phyloP scores from a whole-genome alignment of 2,888 invertebrate species.

The Rutpela maculata region DNA sequence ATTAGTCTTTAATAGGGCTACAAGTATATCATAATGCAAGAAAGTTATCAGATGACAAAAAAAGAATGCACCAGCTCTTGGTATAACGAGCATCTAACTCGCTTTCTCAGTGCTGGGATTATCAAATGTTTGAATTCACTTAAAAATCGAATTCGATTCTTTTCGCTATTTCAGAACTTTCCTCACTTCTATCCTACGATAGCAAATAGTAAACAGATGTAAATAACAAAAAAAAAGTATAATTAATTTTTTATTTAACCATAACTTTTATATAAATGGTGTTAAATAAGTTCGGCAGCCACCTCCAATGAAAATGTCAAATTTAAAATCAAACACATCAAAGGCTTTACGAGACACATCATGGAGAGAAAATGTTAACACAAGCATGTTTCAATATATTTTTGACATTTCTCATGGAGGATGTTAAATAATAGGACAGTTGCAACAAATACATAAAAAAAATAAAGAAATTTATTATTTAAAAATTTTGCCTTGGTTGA shows the following conservation, averaged over 20 bases:
- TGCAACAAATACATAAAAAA: slow-evolving; percentile 18
- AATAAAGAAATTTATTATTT: slow-evolving; percentile 79
- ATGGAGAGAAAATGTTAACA: slow-evolving; percentile 32
- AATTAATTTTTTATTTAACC: slow-evolving; percentile 27
- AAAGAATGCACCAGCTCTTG: too few relatives aligned
- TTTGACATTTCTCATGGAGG: slow-evolving; percentile 13
- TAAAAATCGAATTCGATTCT: too few relatives aligned
- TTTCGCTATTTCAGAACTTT: too few relatives aligned
- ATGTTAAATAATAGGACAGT: slow-evolving; percentile 26
- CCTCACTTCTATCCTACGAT: too few relatives aligned
- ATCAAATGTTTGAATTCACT: too few relatives aligned
- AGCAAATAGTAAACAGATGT: too few relatives aligned
- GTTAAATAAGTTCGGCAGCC: slow-evolving; percentile 12
- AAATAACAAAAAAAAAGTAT: slow-evolving; percentile 24
- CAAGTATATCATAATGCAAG: too few relatives aligned
- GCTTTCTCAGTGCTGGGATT: too few relatives aligned
- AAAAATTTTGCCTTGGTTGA: slow-evolving; percentile 99
- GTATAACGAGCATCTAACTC: too few relatives aligned
- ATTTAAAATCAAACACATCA: slow-evolving; percentile 9
- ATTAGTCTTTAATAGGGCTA: too few relatives aligned
- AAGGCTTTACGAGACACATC: not conserved
- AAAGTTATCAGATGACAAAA: too few relatives aligned
- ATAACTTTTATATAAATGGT: slow-evolving; percentile 12
- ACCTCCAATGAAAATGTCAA: slow-evolving; percentile 9
- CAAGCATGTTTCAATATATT: slow-evolving; percentile 14